A percentile compares a stretch with the other conserved stretches of the same genome.
Conservation (phyloP, 2,797 vertebrate species). For the Peromyscus aztecus region DNA sequence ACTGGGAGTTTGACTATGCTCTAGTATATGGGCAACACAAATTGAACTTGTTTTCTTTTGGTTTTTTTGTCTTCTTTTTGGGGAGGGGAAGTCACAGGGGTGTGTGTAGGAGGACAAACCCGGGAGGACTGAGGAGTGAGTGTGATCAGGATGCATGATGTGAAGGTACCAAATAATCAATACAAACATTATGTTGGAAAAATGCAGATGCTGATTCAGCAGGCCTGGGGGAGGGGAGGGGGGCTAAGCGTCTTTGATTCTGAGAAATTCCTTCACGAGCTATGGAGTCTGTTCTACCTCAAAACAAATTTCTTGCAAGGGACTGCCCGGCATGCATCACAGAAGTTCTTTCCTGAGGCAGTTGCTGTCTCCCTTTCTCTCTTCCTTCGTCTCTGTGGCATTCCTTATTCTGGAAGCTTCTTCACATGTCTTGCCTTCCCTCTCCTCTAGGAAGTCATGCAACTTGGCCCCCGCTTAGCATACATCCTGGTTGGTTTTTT, state of each 20-base stretch:
- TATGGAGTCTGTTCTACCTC: background rate
- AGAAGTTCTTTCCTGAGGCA: background rate
- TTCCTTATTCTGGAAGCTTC: background rate
- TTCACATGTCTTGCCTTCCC: accelerated
- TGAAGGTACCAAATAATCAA: background rate
- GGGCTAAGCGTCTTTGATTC: background rate
- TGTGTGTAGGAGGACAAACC: background rate
- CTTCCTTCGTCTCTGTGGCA: background rate
- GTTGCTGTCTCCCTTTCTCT: background rate
- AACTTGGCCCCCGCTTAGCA: accelerated
- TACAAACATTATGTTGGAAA: background rate
- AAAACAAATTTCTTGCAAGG: background rate
- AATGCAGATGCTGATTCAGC: background rate
- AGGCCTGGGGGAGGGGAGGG: accelerated
- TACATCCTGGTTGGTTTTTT: too few relatives aligned
- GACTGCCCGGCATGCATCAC: background rate
- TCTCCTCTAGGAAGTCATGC: background rate
- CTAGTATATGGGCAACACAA: background rate
- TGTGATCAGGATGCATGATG: background rate
- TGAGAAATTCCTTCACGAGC: background rate
- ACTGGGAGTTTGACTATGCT: background rate
- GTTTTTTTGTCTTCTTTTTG: background rate
- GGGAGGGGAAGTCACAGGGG: background rate
- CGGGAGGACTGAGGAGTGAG: background rate
- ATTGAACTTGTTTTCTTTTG: background rate